Evolutionary conservation across 1,140 invertebrate genomes (phyloP).

Genomic region (Hylaeus anthracinus): DNA sequence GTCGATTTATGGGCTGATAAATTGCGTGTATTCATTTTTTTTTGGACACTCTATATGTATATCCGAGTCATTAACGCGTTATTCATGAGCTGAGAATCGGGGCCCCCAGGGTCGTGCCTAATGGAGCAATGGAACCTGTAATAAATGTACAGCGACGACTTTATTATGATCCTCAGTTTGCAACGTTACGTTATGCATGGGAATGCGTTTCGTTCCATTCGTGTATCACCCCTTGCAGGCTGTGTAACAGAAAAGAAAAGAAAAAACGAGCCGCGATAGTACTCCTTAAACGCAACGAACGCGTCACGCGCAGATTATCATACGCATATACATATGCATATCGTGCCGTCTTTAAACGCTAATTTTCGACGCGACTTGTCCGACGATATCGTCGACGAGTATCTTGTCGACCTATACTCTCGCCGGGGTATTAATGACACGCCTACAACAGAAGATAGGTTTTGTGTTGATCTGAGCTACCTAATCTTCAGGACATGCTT

Average conservation of each 20-base stretch:
- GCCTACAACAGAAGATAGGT: slow-evolving; percentile 66
- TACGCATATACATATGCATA: background rate
- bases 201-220: slow-evolving; percentile 69
- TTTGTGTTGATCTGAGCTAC: slow-evolving; percentile 82
- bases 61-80: background rate
- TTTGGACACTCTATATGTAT: background rate
- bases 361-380: slow-evolving; percentile 27
- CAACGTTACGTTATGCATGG: slow-evolving; percentile 68
- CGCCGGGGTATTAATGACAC: slow-evolving; percentile 48
- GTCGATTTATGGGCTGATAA: too few relatives aligned
- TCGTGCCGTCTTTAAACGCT: slow-evolving; percentile 12
- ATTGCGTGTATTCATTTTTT: too few relatives aligned
- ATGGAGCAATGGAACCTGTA: slow-evolving; percentile 47
- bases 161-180: slow-evolving; percentile 50
- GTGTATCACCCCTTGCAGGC: slow-evolving; percentile 8
- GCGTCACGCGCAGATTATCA: background rate
- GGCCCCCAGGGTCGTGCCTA: slow-evolving; percentile 21
- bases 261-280: slow-evolving; percentile 11
- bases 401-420: slow-evolving; percentile 32
- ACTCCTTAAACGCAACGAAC: slow-evolving; percentile 12
- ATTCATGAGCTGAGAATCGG: background rate
- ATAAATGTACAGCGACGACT: slow-evolving; percentile 40
- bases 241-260: slow-evolving; percentile 13
- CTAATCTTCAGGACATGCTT: slow-evolving; percentile 92
- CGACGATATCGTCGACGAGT: slow-evolving; percentile 40